A percentile compares a stretch with the other conserved stretches of the same genome.
These are phyloP conservation scores for Benthochromis sp. DNA, from an alignment of 2,113 vertebrate species.

Conservation along the genomic window DNA sequence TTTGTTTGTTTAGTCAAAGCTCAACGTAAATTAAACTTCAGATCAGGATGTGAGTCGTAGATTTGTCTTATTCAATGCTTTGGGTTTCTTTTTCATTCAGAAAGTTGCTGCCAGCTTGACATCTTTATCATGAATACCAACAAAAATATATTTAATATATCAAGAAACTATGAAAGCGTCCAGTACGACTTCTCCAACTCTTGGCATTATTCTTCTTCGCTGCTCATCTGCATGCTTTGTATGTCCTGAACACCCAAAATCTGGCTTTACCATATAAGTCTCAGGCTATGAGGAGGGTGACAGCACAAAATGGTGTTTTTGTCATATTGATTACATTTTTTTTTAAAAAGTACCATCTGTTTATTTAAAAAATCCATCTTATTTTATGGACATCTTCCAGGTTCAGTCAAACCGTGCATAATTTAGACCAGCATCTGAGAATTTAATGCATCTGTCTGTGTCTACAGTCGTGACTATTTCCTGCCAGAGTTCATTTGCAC, in stretches of 20 bases:
- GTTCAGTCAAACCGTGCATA: not conserved
- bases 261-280: not conserved
- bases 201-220: not conserved
- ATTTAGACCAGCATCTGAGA: not conserved
- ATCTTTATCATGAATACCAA: not conserved
- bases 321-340: not conserved
- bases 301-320: not conserved
- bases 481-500: not conserved
- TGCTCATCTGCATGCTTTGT: not conserved
- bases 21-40: not conserved
- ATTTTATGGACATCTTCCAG: not conserved
- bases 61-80: not conserved
- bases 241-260: not conserved
- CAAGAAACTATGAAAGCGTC: not conserved
- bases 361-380: not conserved
- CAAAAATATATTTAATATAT: not conserved
- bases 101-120: not conserved
- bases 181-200: not conserved
- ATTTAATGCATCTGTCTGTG: not conserved
- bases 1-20: not conserved
- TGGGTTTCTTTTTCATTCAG: not conserved
- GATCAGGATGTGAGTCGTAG: not conserved
- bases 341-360: fast-evolving
- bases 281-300: fast-evolving
- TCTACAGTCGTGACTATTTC: not conserved